Evolutionary conservation across 1,140 invertebrate species (phyloP), one percentile per base, ranked within the genome.

Genomic region (Drosophila varians): DNA sequence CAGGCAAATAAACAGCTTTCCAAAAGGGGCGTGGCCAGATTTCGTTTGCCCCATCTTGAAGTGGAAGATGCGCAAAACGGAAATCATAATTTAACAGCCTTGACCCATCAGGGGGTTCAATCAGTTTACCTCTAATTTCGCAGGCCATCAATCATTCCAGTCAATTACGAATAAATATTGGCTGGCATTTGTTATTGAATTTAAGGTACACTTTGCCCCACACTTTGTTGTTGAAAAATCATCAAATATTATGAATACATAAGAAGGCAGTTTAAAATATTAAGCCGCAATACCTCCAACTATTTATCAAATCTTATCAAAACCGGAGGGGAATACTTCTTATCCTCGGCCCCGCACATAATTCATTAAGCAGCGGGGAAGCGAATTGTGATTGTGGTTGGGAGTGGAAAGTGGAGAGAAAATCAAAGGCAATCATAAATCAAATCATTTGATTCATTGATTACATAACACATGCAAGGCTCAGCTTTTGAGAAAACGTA

Each of bases 351-450:
- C 25, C 8, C 45, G 36, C 21, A 16, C 31, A 77, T 83, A 74
- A 74, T 83, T 82, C 57, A 83, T 83, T 77, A 74, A 77, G 36
- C 78, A 77, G 78, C 70, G 45, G 78, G 78, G 69, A 57, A 42
- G 19, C 14, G 16, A 38, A 28, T 49, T 31, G 40, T 14, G 55
- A 12, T 11, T 43, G 57, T 47, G 49, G 49, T 61, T 61, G 42
- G 61, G 60, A 68, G 65, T 48, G 64, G 43, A n/a, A n/a, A n/a
- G n/a, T n/a, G n/a, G n/a, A n/a, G n/a, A 66, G 45, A 53, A 60
- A 82, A 83, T 83, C 78, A 77, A 70, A 77, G 54, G 74, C 69
- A 77, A 65, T 83, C 79, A 83, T 84, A 83, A 84, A 84, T 83
- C 79, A 78, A 74, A 74, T 61, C 58, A 74, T 82, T 60, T 82